These are phyloP conservation scores for Stramonita haemastoma DNA, from an alignment of 2,888 invertebrate species.

Conservation along the genomic window DNA sequence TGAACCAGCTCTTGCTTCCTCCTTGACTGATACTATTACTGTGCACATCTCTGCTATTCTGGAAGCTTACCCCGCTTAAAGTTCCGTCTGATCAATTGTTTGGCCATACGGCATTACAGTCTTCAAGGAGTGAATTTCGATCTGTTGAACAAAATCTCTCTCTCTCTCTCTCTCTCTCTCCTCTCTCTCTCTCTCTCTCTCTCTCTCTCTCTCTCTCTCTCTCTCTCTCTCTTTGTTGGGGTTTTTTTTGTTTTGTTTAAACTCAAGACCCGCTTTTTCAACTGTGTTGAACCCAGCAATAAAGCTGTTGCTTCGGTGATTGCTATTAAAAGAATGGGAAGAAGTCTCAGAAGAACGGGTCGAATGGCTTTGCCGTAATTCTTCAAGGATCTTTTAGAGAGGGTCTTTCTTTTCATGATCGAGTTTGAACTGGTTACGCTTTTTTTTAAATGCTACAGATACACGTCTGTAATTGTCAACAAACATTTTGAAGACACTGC, in stretches of 20 bases:
- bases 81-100: neutral
- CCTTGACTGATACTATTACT: neutral
- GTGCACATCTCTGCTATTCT: slow-evolving; percentile 9
- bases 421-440: too few species aligned
- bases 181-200: neutral
- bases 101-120: neutral
- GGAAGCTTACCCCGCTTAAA: neutral
- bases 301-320: too few species aligned
- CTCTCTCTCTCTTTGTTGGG: neutral
- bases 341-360: too few species aligned
- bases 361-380: too few species aligned
- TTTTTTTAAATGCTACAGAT: too few species aligned
- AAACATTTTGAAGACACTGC: too few species aligned
- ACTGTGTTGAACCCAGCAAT: too few species aligned
- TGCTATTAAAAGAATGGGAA: too few species aligned
- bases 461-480: too few species aligned
- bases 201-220: neutral
- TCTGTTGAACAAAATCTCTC: neutral
- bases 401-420: too few species aligned
- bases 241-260: neutral
- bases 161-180: neutral
- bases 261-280: too few species aligned
- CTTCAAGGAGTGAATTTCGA: neutral
- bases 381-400: too few species aligned
- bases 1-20: neutral